Percentiles rank a stretch among this genome's conserved stretches.
These are phyloP conservation scores for Neolamprologus toae DNA, from an alignment of 2,113 vertebrate genomes.

Conservation along the genomic window DNA sequence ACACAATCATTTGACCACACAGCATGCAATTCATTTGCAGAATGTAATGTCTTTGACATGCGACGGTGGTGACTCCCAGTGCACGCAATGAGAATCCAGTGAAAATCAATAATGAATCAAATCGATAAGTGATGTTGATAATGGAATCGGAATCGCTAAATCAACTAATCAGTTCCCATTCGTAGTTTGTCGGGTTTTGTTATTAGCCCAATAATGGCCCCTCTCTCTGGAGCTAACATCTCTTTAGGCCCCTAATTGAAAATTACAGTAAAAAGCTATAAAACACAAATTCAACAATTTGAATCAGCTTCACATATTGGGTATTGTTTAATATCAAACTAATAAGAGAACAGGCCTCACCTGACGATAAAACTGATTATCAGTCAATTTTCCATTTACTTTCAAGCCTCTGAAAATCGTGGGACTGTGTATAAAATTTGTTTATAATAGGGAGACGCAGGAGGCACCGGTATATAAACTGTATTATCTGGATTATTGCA, in stretches of 20 bases:
- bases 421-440: neutral
- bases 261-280: neutral
- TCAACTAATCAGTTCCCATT: neutral
- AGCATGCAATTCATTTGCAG: neutral
- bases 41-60: neutral
- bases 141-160: neutral
- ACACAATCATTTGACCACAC: neutral
- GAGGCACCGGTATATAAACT: neutral
- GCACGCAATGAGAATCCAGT: neutral
- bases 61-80: neutral
- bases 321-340: rapidly evolving
- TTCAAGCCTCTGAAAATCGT: neutral
- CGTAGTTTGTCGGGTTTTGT: neutral
- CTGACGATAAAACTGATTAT: neutral
- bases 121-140: rapidly evolving
- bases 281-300: neutral
- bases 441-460: neutral
- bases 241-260: neutral
- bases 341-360: neutral
- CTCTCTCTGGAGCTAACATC: neutral
- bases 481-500: neutral
- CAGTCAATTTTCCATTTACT: neutral
- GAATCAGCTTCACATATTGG: rapidly evolving
- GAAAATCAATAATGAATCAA: neutral
- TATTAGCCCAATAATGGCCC: neutral